These are phyloP conservation scores for Archips crataeganus DNA, from an alignment of 2,888 invertebrate species.

Conservation along the genomic window DNA sequence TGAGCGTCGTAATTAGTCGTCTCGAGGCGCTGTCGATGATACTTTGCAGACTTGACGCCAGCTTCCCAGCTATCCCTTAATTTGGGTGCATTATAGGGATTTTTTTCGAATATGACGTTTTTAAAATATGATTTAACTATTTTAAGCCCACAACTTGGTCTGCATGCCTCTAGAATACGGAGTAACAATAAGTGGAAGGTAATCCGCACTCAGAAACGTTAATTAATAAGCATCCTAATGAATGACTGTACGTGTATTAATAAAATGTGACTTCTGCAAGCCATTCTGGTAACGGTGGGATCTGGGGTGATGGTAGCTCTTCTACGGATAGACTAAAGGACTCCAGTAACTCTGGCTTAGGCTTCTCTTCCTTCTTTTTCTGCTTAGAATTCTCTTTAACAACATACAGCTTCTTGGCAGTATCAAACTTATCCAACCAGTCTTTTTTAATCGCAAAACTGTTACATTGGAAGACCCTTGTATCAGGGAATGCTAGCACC, in stretches of 20 bases:
- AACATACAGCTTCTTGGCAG: slow-evolving; percentile 93
- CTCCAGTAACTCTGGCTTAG: slow-evolving; percentile 72
- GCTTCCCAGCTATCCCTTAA: neutral
- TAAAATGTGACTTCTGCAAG: slow-evolving; percentile 90
- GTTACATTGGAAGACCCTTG: slow-evolving; percentile 96
- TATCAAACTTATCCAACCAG: slow-evolving; percentile 97
- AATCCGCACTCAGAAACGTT: no score
- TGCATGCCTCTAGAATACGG: no score
- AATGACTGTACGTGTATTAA: no score
- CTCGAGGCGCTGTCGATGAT: neutral
- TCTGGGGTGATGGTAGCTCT: slow-evolving; percentile 74
- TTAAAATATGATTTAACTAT: no score
- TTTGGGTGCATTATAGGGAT: neutral
- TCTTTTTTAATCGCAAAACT: slow-evolving; percentile 93
- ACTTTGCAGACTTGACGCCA: neutral
- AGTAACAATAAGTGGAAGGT: no score
- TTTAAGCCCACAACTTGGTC: no score
- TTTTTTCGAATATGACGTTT: neutral
- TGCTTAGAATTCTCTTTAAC: slow-evolving; percentile 87
- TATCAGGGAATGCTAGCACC: slow-evolving; percentile 96
- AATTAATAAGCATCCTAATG: no score
- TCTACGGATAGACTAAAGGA: slow-evolving; percentile 81
- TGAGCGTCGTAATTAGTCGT: slow-evolving; percentile 69
- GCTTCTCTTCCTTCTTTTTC: slow-evolving; percentile 80
- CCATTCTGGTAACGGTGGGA: slow-evolving; percentile 91